phyloP scores from a whole-genome alignment of 2,113 vertebrate species.

The Centropus unirufus region DNA sequence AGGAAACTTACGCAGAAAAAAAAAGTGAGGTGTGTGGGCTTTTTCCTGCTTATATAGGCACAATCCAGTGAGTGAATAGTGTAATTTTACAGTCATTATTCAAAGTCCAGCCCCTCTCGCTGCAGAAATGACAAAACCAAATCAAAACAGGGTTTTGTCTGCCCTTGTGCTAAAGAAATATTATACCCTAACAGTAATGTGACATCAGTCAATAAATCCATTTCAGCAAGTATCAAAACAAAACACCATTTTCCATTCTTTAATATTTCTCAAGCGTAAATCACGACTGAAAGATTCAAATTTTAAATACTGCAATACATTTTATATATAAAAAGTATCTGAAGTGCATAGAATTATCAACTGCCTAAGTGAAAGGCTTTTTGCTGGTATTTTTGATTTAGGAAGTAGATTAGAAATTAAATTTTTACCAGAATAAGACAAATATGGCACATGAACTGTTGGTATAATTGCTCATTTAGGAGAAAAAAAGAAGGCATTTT shows the following conservation, averaged over 20 bases:
- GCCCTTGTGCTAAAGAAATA: background rate
- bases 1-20: background rate
- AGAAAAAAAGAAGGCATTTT: background rate
- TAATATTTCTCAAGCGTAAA: background rate
- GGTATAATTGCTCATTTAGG: background rate
- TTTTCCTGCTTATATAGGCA: background rate
- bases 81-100: background rate
- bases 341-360: background rate
- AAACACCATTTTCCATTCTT: background rate
- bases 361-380: background rate
- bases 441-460: background rate
- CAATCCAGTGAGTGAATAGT: background rate
- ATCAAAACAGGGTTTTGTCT: background rate
- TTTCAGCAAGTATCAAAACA: background rate
- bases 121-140: background rate
- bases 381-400: background rate
- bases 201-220: background rate
- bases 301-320: background rate
- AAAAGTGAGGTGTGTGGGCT: background rate
- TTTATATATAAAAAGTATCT: background rate
- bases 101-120: background rate
- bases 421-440: background rate
- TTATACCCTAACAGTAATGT: background rate
- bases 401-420: background rate
- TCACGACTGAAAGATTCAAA: background rate